Percentiles rank a stretch among this genome's conserved stretches.
These are phyloP conservation scores for Chloropsis hardwickii DNA, from an alignment of 2,113 vertebrate species.

Conservation along the genomic window DNA sequence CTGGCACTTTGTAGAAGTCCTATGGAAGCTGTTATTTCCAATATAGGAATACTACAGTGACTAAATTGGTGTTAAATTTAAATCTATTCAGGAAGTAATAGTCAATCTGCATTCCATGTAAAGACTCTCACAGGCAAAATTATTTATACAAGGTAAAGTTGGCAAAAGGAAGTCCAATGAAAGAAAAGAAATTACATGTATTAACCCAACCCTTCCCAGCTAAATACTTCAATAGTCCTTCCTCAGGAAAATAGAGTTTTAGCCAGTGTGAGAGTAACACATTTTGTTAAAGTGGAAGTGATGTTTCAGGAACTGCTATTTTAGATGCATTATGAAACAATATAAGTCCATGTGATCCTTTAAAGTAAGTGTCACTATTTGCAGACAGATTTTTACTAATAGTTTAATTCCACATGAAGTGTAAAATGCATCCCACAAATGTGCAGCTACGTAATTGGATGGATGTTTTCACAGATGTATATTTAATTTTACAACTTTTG, in stretches of 20 bases:
- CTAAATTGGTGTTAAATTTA: slow-evolving; percentile 79
- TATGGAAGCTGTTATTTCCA: slow-evolving; percentile 78
- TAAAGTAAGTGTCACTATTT: slow-evolving; percentile 57
- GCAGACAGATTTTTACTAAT: slow-evolving; percentile 59
- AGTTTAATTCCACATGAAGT: slow-evolving; percentile 47
- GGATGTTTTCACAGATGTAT: slow-evolving; percentile 64
- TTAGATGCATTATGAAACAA: slow-evolving; percentile 56
- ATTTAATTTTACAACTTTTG: slow-evolving; percentile 67
- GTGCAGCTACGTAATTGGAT: slow-evolving; percentile 29
- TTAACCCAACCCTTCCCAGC: slow-evolving; percentile 61
- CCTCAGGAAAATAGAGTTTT: slow-evolving; percentile 53
- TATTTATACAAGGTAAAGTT: slow-evolving; percentile 78
- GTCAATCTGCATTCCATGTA: slow-evolving; percentile 72
- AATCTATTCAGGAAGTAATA: slow-evolving; percentile 84
- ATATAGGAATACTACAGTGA: slow-evolving; percentile 75
- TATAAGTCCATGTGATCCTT: slow-evolving; percentile 49
- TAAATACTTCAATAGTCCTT: slow-evolving; percentile 45
- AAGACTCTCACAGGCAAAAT: slow-evolving; percentile 75
- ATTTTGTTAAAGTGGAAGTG: slow-evolving; percentile 55
- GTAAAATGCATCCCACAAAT: slow-evolving; percentile 56
- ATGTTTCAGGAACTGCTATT: slow-evolving; percentile 59
- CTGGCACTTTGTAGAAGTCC: slow-evolving; percentile 81
- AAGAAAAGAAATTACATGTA: slow-evolving; percentile 60
- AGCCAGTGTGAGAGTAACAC: slow-evolving; percentile 28
- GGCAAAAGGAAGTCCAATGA: slow-evolving; percentile 73